Percentiles rank a stretch among this genome's conserved stretches.
phyloP scores from a whole-genome alignment of 2,797 vertebrate species.

The Dermochelys coriacea region DNA sequence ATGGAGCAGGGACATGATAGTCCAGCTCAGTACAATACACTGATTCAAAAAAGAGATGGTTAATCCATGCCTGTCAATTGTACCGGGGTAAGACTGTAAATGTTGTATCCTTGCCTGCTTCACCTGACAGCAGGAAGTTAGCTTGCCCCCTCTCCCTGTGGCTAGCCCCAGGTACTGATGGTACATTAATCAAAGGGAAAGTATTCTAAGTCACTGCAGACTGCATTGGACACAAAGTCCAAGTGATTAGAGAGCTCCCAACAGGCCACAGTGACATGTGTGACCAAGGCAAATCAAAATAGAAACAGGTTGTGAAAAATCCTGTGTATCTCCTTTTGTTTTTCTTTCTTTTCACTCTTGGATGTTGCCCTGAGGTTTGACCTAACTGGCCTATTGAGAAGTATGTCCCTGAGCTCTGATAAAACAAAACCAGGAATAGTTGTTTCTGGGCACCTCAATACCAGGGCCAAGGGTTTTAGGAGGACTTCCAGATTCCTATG shows the following conservation, averaged over 20 bases:
- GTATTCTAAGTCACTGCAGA: not conserved
- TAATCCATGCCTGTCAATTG: not conserved
- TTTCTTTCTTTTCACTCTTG: conserved; percentile 43
- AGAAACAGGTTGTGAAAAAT: conserved; percentile 32
- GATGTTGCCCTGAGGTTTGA: conserved; percentile 59
- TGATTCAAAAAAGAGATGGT: not conserved
- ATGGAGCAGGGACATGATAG: not conserved
- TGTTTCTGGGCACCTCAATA: not conserved
- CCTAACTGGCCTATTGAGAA: conserved; percentile 51
- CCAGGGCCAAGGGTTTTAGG: conserved; percentile 19
- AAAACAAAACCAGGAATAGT: conserved; percentile 34
- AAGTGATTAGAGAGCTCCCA: not conserved
- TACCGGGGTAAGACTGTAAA: conserved; percentile 18
- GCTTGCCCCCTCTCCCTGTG: not conserved
- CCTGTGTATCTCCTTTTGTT: conserved; percentile 16
- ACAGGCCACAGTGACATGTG: conserved; percentile 13
- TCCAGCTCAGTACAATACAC: not conserved
- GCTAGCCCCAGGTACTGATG: not conserved
- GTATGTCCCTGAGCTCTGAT: conserved; percentile 21
- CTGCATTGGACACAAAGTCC: conserved; percentile 7
- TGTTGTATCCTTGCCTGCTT: not conserved
- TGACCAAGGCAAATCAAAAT: conserved; percentile 42
- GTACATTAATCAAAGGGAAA: not conserved
- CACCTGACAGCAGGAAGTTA: not conserved
- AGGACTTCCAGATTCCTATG: conserved; percentile 13